A percentile compares a stretch with the other conserved stretches of the same genome.
phyloP scores from a whole-genome alignment of 2,797 vertebrate genomes.

The Intellagama lesueurii region DNA sequence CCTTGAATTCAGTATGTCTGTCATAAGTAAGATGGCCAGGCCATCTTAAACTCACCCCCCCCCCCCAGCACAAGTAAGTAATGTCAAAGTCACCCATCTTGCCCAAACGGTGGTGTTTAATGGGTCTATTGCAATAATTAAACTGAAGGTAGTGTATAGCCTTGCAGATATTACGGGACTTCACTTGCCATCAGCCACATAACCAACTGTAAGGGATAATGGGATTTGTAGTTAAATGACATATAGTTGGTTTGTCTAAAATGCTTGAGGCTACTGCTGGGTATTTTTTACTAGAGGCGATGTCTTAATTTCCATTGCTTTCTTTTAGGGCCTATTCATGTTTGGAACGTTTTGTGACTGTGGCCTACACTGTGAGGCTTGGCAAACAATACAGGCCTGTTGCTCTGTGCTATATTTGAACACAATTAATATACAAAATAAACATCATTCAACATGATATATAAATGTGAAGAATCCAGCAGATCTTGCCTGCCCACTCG shows the following conservation, averaged over 20 bases:
- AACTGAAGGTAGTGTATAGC: not conserved
- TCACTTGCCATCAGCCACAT: not conserved
- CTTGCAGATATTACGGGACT: not conserved
- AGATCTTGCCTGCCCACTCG: slow-evolving; percentile 30
- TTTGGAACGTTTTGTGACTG: slow-evolving; percentile 47
- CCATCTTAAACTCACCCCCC: not conserved
- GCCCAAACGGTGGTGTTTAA: not conserved
- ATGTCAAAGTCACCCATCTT: not conserved
- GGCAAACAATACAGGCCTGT: slow-evolving; percentile 48
- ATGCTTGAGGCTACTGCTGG: not conserved
- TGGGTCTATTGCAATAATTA: not conserved
- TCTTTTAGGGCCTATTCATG: not conserved
- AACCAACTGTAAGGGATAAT: not conserved
- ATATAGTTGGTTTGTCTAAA: not conserved
- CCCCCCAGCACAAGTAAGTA: not conserved
- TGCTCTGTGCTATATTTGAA: slow-evolving; percentile 25
- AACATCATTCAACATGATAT: slow-evolving; percentile 55
- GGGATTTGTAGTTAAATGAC: not conserved
- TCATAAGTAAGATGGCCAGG: too few relatives aligned
- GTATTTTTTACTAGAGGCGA: not conserved
- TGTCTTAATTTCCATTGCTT: not conserved
- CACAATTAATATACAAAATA: slow-evolving; percentile 56
- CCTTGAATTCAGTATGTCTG: not conserved
- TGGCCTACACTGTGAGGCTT: slow-evolving; percentile 17
- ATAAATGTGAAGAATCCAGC: slow-evolving; percentile 40